Percentiles rank a stretch among this genome's conserved stretches.
Conservation (phyloP, 2,888 invertebrate species). For the Corythucha ciliata region DNA sequence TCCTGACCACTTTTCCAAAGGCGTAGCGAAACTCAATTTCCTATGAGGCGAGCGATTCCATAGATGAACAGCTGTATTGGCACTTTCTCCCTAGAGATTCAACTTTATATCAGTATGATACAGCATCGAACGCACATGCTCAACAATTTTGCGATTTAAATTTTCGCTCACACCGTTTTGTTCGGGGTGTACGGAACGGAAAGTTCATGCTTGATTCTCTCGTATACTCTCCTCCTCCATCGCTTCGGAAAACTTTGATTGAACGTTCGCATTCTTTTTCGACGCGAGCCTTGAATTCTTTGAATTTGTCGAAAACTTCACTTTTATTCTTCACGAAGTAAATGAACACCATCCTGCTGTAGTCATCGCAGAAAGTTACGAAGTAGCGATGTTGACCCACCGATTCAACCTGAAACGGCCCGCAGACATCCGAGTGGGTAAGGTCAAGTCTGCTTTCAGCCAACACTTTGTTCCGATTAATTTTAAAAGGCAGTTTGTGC, state of each 20-base stretch:
- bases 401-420: conserved; percentile 31
- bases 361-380: conserved; percentile 35
- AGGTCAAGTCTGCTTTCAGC: conserved; percentile 25
- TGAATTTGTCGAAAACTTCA: conserved; percentile 23
- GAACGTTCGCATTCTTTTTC: conserved; percentile 34
- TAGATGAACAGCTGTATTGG: conserved; percentile 8
- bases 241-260: conserved; percentile 36
- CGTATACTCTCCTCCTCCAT: conserved; percentile 28
- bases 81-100: conserved; percentile 15
- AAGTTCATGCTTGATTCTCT: conserved; percentile 20
- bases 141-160: conserved; percentile 28
- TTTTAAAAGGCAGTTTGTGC: neutral
- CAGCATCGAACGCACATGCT: conserved; percentile 25
- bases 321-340: no score
- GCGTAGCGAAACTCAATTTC: conserved; percentile 8
- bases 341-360: conserved; percentile 32
- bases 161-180: conserved; percentile 28
- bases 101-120: conserved; percentile 12
- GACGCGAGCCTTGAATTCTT: conserved; percentile 32
- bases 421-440: conserved; percentile 34
- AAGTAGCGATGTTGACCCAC: conserved; percentile 34
- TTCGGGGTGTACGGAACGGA: conserved; percentile 26
- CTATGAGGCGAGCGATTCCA: conserved; percentile 2
- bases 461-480: neutral
- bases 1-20: conserved; percentile 8